These are phyloP conservation scores for Coregonus ussuriensis DNA, from an alignment of 2,797 vertebrate genomes.

Conservation along the genomic window DNA sequence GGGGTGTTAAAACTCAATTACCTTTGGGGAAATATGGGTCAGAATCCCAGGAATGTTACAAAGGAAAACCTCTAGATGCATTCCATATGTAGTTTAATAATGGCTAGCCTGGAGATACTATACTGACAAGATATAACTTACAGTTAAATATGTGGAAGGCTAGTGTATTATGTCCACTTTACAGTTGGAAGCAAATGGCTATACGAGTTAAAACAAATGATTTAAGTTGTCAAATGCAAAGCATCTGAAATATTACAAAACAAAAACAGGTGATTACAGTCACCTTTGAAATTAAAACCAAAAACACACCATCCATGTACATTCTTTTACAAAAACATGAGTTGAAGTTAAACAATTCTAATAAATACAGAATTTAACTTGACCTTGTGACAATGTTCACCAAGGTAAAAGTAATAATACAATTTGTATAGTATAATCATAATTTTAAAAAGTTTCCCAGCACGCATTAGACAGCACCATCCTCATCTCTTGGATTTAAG, in stretches of 20 bases:
- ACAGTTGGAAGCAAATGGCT: conserved; percentile 25
- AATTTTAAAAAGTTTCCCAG: conserved; percentile 71
- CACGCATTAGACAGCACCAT: conserved; percentile 64
- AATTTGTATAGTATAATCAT: background rate
- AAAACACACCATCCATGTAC: conserved; percentile 76
- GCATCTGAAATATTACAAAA: conserved; percentile 87
- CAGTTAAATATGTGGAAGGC: background rate
- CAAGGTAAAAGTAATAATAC: conserved; percentile 46
- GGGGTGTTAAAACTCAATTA: conserved; percentile 53
- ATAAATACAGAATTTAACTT: conserved; percentile 69
- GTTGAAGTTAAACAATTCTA: conserved; percentile 81
- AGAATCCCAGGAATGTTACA: conserved; percentile 63
- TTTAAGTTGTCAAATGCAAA: conserved; percentile 68
- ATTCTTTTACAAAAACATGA: conserved; percentile 70
- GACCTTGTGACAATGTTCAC: conserved; percentile 75
- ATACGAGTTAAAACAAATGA: conserved; percentile 21
- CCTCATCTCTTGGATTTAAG: conserved; percentile 88
- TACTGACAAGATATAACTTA: conserved; percentile 19
- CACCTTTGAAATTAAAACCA: conserved; percentile 65
- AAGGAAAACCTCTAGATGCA: conserved; percentile 68
- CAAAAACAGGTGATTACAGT: conserved; percentile 77
- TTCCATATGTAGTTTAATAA: conserved; percentile 15
- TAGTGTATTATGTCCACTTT: conserved; percentile 12
- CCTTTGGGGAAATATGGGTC: conserved; percentile 41
- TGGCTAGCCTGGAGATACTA: conserved; percentile 14